phyloP scores from a whole-genome alignment of 2,888 invertebrate species.

The Drosophila infuscata region DNA sequence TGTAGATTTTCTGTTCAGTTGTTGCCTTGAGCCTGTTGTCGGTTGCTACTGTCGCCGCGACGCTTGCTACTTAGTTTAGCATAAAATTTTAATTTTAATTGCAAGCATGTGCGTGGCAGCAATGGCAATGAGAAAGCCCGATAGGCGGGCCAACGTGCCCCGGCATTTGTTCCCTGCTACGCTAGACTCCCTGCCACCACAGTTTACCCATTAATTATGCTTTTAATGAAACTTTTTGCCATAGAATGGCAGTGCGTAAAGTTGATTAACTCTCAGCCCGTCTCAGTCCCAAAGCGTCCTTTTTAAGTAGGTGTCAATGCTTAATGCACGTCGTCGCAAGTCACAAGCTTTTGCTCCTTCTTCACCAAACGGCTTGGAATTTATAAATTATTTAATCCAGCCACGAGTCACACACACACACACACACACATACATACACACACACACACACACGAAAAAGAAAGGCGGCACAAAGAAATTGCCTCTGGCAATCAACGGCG shows the following conservation, averaged over 20 bases:
- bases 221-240: slow-evolving; percentile 78
- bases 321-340: slow-evolving; percentile 57
- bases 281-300: slow-evolving; percentile 1
- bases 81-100: slow-evolving; percentile 80
- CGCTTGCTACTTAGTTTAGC: slow-evolving; percentile 79
- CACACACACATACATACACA: not conserved
- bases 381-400: slow-evolving; percentile 57
- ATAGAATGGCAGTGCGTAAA: slow-evolving; percentile 73
- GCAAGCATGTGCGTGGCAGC: slow-evolving; percentile 78
- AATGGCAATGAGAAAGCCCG: slow-evolving; percentile 41
- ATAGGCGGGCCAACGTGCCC: slow-evolving; percentile 34
- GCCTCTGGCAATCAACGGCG: slow-evolving; percentile 10
- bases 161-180: slow-evolving; percentile 6
- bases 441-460: not conserved
- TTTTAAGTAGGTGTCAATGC: slow-evolving; percentile 67
- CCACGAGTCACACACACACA: slow-evolving; percentile 4
- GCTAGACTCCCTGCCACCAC: not conserved
- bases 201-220: slow-evolving; percentile 71
- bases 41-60: slow-evolving; percentile 16
- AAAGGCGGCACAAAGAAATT: slow-evolving; percentile 23
- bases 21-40: slow-evolving; percentile 34
- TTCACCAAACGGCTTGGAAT: slow-evolving; percentile 1
- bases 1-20: slow-evolving; percentile 16
- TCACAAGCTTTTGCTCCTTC: slow-evolving; percentile 15
- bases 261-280: slow-evolving; percentile 71